A percentile compares a stretch with the other conserved stretches of the same genome.
phyloP scores from a whole-genome alignment of 2,888 invertebrate species.

The Caenorhabditis wallacei region DNA sequence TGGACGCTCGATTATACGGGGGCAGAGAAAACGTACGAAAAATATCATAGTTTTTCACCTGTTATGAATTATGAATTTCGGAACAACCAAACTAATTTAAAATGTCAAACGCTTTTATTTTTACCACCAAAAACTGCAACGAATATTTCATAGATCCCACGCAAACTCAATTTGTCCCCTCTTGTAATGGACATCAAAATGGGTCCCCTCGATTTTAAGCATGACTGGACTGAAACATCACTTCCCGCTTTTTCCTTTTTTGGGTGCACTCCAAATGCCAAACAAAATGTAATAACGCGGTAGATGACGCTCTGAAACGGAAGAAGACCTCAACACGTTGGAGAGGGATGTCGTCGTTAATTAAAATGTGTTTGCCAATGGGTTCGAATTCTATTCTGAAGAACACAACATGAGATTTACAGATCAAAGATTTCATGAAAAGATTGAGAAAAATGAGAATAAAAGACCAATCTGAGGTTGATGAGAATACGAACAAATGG shows the following conservation, averaged over 20 bases:
- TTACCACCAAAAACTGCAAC: not conserved
- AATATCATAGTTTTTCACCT: constrained; percentile 4
- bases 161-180: constrained; percentile 19
- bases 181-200: constrained; percentile 12
- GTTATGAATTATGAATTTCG: constrained; percentile 20
- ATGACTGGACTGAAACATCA: constrained; percentile 58
- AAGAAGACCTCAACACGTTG: constrained; percentile 10
- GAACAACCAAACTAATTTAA: constrained; percentile 28
- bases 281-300: constrained; percentile 46
- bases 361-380: constrained; percentile 41
- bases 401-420: not conserved
- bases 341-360: constrained; percentile 26
- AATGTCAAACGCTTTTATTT: constrained; percentile 13
- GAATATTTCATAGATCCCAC: constrained; percentile 36
- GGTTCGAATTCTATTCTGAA: not conserved
- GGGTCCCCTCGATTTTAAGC: constrained; percentile 50
- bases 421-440: constrained; percentile 25
- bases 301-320: constrained; percentile 24
- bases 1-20: not conserved
- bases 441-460: constrained; percentile 12
- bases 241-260: constrained; percentile 44
- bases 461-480: not conserved
- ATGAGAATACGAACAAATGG: not conserved
- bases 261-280: constrained; percentile 37
- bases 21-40: not conserved